Conservation (phyloP, 2,888 invertebrate genomes). For the Stenodema calcarata region DNA sequence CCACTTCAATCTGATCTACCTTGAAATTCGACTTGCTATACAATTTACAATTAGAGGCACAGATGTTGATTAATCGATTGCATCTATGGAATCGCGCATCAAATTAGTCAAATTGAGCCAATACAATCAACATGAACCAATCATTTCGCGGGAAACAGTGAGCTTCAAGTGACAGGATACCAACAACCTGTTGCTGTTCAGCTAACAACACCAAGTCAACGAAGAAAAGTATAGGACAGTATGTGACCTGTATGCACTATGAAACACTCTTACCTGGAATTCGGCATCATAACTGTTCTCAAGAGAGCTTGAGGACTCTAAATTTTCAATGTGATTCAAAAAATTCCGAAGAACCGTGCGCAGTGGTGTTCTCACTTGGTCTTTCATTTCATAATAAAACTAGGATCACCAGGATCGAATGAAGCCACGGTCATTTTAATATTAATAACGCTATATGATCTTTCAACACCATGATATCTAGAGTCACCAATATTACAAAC, state of each 20-base stretch:
- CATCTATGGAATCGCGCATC: too few relatives aligned
- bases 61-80: too few relatives aligned
- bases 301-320: slow-evolving; percentile 61
- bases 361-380: slow-evolving; percentile 60
- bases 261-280: slow-evolving; percentile 61
- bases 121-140: not conserved
- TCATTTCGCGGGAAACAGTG: not conserved
- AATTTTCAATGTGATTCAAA: slow-evolving; percentile 63
- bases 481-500: not conserved
- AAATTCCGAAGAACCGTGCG: slow-evolving; percentile 63
- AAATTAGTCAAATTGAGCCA: too few relatives aligned
- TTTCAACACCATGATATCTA: not conserved
- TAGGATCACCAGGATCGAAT: not conserved
- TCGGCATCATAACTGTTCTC: slow-evolving; percentile 63
- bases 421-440: not conserved
- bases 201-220: too few relatives aligned
- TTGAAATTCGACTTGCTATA: too few relatives aligned
- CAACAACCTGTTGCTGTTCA: not conserved
- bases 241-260: too few relatives aligned
- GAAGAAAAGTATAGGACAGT: not conserved
- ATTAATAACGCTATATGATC: not conserved
- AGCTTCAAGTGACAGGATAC: not conserved
- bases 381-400: slow-evolving; percentile 59
- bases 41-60: too few relatives aligned
- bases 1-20: too few relatives aligned